phyloP scores from a whole-genome alignment of 2,797 vertebrate species.

The Nannoperca obscura region DNA sequence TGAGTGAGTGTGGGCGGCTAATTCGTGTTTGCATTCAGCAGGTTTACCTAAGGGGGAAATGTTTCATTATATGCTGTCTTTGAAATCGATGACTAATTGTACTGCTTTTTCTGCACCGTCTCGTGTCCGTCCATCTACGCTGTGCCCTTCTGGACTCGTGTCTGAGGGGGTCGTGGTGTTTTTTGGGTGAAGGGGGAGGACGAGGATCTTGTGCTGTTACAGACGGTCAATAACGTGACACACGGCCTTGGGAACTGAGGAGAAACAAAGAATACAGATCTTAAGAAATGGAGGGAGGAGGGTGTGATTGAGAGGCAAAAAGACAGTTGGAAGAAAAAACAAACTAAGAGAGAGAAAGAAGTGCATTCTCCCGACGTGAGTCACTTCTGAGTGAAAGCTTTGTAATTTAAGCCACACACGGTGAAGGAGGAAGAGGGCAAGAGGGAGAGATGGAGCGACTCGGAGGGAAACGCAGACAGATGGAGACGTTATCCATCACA shows the following conservation, averaged over 20 bases:
- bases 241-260: conserved; percentile 46
- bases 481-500: conserved; percentile 51
- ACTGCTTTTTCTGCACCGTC: conserved; percentile 52
- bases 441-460: conserved; percentile 48
- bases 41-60: conserved; percentile 88
- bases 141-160: conserved; percentile 30
- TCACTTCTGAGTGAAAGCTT: conserved; percentile 82
- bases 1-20: conserved; percentile 82
- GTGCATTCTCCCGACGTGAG: conserved; percentile 80
- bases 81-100: conserved; percentile 89
- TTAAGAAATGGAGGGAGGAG: conserved; percentile 49
- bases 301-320: conserved; percentile 59
- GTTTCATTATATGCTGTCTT: conserved; percentile 87
- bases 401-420: conserved; percentile 82
- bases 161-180: conserved; percentile 1
- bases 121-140: conserved; percentile 46
- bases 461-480: conserved; percentile 43
- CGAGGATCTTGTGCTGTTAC: conserved; percentile 10
- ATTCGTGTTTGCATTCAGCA: conserved; percentile 88
- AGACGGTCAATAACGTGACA: conserved; percentile 12
- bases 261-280: conserved; percentile 44
- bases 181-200: conserved; percentile 4
- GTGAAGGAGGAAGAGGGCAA: conserved; percentile 46
- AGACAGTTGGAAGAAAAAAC: conserved; percentile 50
- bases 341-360: conserved; percentile 63